These are phyloP conservation scores for Pristionchus mayeri DNA, from an alignment of 2,888 invertebrate genomes.

Conservation along the genomic window DNA sequence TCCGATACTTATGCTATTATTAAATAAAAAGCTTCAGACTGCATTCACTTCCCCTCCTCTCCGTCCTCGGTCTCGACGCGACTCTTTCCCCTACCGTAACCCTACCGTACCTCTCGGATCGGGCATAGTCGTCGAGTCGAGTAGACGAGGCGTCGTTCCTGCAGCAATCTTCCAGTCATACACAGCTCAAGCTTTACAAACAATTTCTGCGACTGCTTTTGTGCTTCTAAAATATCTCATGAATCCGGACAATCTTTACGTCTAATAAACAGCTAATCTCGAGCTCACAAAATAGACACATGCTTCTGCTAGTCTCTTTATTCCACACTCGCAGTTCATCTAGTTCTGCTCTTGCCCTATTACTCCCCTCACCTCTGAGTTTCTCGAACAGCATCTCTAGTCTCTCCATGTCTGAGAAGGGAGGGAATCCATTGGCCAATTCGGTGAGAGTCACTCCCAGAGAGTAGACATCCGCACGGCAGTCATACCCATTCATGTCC, in stretches of 20 bases:
- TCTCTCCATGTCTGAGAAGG: slow-evolving; percentile 84
- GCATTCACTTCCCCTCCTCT: background rate
- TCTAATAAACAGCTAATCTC: no score
- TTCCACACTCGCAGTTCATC: no score
- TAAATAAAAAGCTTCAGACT: no score
- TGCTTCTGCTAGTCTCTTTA: no score
- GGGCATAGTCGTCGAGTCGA: slow-evolving; percentile 84
- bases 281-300: no score
- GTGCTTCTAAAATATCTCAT: background rate
- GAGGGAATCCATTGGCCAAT: slow-evolving; percentile 90
- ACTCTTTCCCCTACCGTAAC: background rate
- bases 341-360: no score
- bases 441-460: slow-evolving; percentile 90
- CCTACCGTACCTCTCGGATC: slow-evolving; percentile 41
- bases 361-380: slow-evolving; percentile 77
- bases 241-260: no score
- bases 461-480: slow-evolving; percentile 92
- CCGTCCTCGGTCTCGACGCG: background rate
- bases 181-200: background rate
- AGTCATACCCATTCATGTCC: slow-evolving; percentile 89
- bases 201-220: background rate
- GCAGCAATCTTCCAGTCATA: no score
- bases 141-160: slow-evolving; percentile 83
- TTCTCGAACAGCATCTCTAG: slow-evolving; percentile 93
- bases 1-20: no score